Percentiles rank a stretch among this genome's conserved stretches.
phyloP scores from a whole-genome alignment of 2,113 vertebrate genomes.

The Vireo altiloquus region DNA sequence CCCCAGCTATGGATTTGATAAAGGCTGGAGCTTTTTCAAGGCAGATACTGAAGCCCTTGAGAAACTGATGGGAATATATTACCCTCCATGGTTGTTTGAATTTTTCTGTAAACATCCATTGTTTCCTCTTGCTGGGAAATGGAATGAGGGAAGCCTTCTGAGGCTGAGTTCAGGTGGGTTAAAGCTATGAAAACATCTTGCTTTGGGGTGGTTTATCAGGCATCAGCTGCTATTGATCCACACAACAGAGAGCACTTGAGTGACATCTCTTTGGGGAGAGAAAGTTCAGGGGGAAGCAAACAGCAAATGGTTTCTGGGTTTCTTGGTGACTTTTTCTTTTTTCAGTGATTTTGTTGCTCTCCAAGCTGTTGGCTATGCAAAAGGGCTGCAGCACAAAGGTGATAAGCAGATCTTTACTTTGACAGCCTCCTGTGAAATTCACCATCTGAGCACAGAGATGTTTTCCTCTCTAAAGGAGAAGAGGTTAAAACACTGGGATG shows the following conservation, averaged over 20 bases:
- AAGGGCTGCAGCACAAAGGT: not conserved
- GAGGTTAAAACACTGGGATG: not conserved
- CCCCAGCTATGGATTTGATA: not conserved
- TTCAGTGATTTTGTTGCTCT: not conserved
- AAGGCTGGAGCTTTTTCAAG: not conserved
- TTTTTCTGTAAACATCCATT: not conserved
- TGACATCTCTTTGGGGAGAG: not conserved
- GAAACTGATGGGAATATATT: not conserved
- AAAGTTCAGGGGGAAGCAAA: not conserved
- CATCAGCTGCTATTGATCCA: not conserved
- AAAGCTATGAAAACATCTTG: not conserved
- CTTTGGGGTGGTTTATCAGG: not conserved
- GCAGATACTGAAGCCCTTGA: not conserved
- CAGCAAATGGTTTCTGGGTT: not conserved
- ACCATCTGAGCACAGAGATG: not conserved
- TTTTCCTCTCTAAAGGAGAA: not conserved
- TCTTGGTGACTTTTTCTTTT: not conserved
- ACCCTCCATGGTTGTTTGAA: not conserved
- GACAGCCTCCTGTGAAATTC: not conserved
- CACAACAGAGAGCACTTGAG: not conserved
- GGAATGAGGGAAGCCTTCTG: not conserved
- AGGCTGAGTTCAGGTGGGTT: not conserved
- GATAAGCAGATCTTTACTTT: not conserved
- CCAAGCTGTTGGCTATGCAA: not conserved
- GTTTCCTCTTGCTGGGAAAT: not conserved